A percentile compares a stretch with the other conserved stretches of the same genome.
Conservation (phyloP, 2,888 invertebrate species). For the Axea sp. region DNA sequence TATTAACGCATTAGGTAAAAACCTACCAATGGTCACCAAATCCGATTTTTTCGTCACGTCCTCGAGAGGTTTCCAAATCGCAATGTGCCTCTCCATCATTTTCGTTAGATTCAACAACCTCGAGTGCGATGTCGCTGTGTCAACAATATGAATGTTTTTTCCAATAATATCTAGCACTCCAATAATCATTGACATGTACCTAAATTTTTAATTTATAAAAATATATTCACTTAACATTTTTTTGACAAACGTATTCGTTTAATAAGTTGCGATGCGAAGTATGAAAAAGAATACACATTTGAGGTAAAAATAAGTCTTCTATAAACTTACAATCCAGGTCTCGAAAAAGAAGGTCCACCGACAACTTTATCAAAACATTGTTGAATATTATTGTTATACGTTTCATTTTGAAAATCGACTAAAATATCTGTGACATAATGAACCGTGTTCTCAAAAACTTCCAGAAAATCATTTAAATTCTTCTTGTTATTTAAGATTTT, state of each 20-base stretch:
- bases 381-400: constrained; percentile 60
- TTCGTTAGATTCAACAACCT: constrained; percentile 65
- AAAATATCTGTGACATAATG: constrained; percentile 70
- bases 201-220: constrained; percentile 47
- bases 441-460: constrained; percentile 65
- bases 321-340: constrained; percentile 69
- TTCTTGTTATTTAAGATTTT: constrained; percentile 64
- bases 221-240: no score
- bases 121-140: constrained; percentile 65
- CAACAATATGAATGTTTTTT: constrained; percentile 68
- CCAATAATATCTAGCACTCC: constrained; percentile 67
- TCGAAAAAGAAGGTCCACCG: constrained; percentile 66
- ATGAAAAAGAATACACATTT: no score
- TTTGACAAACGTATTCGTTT: no score
- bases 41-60: constrained; percentile 66
- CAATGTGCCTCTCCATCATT: constrained; percentile 69
- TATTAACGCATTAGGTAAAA: constrained; percentile 71
- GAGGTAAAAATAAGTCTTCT: no score
- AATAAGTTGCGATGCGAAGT: not conserved
- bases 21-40: constrained; percentile 56
- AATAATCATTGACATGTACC: constrained; percentile 67
- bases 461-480: constrained; percentile 64
- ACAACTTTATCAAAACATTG: constrained; percentile 68
- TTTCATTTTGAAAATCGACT: constrained; percentile 68
- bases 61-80: constrained; percentile 71